A percentile compares a stretch with the other conserved stretches of the same genome.
Conservation (phyloP, 2,113 vertebrate species). For the Deroptyus accipitrinus region DNA sequence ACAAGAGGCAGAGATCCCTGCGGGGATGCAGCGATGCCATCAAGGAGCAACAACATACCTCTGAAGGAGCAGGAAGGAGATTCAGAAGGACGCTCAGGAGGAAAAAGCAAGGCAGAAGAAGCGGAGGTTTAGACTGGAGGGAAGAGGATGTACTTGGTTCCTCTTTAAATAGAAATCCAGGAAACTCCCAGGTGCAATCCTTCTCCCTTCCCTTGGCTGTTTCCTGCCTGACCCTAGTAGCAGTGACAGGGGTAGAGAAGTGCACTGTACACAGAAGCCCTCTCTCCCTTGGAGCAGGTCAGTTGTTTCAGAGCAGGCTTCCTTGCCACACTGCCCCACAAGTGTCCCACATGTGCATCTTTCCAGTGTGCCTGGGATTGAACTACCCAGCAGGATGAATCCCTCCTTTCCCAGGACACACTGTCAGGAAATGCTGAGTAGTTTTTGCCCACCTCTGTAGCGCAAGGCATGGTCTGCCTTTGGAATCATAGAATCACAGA, state of each 20-base stretch:
- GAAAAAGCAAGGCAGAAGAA: not conserved
- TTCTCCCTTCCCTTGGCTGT: not conserved
- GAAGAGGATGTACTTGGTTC: constrained; percentile 6
- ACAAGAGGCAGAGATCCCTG: not conserved
- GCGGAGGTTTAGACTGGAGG: not conserved
- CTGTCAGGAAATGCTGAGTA: not conserved
- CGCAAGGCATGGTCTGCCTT: not conserved
- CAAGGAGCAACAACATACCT: not conserved
- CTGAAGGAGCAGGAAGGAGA: not conserved
- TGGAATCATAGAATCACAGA: not conserved
- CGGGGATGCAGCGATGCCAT: not conserved
- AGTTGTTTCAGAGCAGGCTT: not conserved
- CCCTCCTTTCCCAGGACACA: not conserved
- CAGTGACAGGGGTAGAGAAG: not conserved
- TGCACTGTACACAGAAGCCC: not conserved
- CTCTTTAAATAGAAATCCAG: constrained; percentile 47
- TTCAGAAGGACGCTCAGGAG: not conserved
- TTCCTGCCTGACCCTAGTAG: not conserved
- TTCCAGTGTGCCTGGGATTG: not conserved
- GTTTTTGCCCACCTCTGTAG: not conserved
- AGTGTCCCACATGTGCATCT: not conserved
- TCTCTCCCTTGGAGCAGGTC: accelerated
- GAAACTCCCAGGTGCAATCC: constrained; percentile 7
- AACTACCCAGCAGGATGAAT: not conserved
- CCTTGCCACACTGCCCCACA: not conserved